Base-by-base conservation (phyloP, 1,140 invertebrate species). In the Panagrolaimus sp. region DNA sequence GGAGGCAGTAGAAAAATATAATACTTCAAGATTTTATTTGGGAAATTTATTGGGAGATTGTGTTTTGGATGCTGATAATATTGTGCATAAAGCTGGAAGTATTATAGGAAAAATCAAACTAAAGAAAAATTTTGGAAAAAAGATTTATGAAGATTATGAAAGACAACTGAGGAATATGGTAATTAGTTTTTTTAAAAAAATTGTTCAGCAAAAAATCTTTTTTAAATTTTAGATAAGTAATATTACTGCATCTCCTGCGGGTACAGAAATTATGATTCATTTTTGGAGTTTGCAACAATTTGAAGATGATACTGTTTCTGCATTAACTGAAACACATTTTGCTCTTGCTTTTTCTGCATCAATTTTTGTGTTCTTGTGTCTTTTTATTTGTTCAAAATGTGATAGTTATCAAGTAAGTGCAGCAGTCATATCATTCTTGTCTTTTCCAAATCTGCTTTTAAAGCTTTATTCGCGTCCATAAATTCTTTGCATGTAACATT, bases 121-220 rank as follows among this genome's bases (percentile, higher is more conserved):
- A 27, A 57, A 57, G 27, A 27, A 57, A 57, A 57, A 57, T 27
- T 16, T 57, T 5, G 27, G 20, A n/a, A 20, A 20, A 57, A 57
- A 16, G n/a, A 57, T 57, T 57, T 57, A 57, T 57, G 51, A 57
- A 57, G 51, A 20, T 23, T 57, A 57, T 57, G 51, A 57, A 57
- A 14, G 27, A 16, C 4, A 20, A 1, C 51, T 57, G n/a, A 20
- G 51, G 4, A 57, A 57, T 16, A 57, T 57, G 51, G 51, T 57
- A 57, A 57, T 11, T 13, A 5, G 11, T 13, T 11, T 20, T n/a
- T n/a, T 11, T 5, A 16, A 11, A 57, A 57, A 3, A 20, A 5
- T n/a, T 11, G 0, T 13, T 3, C 20, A 11, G 27, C 11, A 20
- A 57, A 13, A n/a, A n/a, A n/a, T n/a, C n/a, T n/a, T 3, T 16